Evolutionary conservation across 2,888 invertebrate genomes (phyloP).

Genomic region (Agrotis clavis): DNA sequence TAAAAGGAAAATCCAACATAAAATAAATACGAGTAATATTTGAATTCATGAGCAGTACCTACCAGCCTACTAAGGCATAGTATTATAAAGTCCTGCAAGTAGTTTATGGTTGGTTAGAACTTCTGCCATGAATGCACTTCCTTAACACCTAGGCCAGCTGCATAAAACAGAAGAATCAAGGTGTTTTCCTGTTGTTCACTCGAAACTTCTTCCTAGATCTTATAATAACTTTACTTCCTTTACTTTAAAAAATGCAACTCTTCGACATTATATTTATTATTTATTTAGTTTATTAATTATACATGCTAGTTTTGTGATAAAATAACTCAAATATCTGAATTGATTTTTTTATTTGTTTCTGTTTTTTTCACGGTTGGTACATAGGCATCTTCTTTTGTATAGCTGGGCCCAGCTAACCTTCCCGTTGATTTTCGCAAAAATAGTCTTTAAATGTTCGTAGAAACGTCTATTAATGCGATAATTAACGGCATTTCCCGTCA

Average conservation of each 20-base stretch:
- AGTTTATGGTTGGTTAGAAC: constrained; percentile 42
- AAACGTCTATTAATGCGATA: too few species aligned
- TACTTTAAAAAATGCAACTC: not conserved
- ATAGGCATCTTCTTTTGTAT: too few species aligned
- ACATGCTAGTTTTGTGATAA: not conserved
- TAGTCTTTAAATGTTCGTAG: too few species aligned
- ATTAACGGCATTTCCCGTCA: too few species aligned
- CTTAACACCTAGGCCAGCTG: constrained; percentile 47
- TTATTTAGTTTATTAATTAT: too few species aligned
- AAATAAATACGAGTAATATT: not conserved
- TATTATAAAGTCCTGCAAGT: constrained; percentile 13
- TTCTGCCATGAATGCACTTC: constrained; percentile 54
- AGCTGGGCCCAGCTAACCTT: too few species aligned
- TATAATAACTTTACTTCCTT: constrained; percentile 34
- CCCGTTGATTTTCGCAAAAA: too few species aligned
- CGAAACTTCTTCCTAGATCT: constrained; percentile 46
- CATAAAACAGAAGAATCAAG: constrained; percentile 57
- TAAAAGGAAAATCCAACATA: constrained; percentile 23
- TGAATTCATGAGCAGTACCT: constrained; percentile 13
- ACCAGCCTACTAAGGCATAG: too few species aligned
- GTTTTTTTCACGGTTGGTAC: too few species aligned
- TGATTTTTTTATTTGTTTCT: too few species aligned
- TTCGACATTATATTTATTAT: constrained; percentile 3
- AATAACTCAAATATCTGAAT: not conserved
- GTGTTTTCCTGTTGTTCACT: constrained; percentile 59